phyloP scores from a whole-genome alignment of 1,140 invertebrate genomes.

The Psilanteris sp. region DNA sequence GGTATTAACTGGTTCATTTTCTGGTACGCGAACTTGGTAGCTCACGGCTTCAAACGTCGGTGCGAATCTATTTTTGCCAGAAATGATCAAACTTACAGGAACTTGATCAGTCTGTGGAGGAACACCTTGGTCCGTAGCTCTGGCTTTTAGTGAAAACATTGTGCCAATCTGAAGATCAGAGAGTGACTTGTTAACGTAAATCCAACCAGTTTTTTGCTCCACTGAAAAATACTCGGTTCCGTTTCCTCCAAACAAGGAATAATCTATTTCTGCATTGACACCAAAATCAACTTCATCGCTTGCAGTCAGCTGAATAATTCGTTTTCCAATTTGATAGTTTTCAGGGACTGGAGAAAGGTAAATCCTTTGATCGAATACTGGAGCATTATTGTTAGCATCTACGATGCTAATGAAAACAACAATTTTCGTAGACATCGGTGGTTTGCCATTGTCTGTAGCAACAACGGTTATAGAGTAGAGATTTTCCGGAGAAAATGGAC shows the following conservation, averaged over 20 bases:
- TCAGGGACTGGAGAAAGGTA: slow-evolving; percentile 92
- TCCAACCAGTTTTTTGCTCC: slow-evolving; percentile 87
- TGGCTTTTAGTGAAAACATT: slow-evolving; percentile 84
- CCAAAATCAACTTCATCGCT: slow-evolving; percentile 89
- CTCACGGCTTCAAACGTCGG: slow-evolving; percentile 91
- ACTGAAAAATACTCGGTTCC: slow-evolving; percentile 88
- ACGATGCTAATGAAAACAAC: slow-evolving; percentile 92
- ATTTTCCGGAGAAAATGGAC: slow-evolving; percentile 91
- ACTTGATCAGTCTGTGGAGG: slow-evolving; percentile 90
- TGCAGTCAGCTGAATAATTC: slow-evolving; percentile 86
- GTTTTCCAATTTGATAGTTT: slow-evolving; percentile 85
- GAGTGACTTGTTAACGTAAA: slow-evolving; percentile 85
- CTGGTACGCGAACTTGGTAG: slow-evolving; percentile 93
- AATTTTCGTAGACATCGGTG: slow-evolving; percentile 91
- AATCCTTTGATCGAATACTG: slow-evolving; percentile 86
- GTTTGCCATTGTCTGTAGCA: slow-evolving; percentile 95
- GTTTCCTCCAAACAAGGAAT: slow-evolving; percentile 88
- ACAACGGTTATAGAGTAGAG: slow-evolving; percentile 90
- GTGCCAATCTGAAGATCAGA: slow-evolving; percentile 80
- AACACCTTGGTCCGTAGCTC: slow-evolving; percentile 91
- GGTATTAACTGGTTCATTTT: slow-evolving; percentile 92
- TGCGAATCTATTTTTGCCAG: slow-evolving; percentile 89
- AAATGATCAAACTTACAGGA: slow-evolving; percentile 87
- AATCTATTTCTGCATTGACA: slow-evolving; percentile 93
- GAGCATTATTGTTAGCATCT: slow-evolving; percentile 93